phyloP scores from a whole-genome alignment of 2,797 vertebrate species.

The Aphelocoma californica region DNA sequence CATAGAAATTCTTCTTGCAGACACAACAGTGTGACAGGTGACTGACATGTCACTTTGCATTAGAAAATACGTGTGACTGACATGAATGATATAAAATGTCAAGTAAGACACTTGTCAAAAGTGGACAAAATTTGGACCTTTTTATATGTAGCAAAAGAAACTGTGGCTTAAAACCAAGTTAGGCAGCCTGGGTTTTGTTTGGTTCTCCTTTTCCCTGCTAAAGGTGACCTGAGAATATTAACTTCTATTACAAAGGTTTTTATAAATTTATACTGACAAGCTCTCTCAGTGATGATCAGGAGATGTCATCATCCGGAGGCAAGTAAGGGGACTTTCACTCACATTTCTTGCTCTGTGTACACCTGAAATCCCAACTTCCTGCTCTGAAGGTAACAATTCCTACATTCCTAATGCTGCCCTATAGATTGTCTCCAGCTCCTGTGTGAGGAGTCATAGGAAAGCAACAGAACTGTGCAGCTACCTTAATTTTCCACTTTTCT shows the following conservation, averaged over 20 bases:
- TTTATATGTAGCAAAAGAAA: conserved; percentile 3
- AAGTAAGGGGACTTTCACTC: background rate
- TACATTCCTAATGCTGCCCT: background rate
- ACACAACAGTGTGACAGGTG: background rate
- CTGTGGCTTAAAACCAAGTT: background rate
- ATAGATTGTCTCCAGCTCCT: background rate
- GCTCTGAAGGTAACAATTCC: background rate
- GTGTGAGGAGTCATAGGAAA: background rate
- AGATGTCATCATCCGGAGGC: background rate
- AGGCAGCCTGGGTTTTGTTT: background rate
- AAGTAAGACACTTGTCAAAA: conserved; percentile 39
- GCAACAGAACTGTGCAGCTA: background rate
- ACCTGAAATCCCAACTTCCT: background rate
- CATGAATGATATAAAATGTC: conserved; percentile 44
- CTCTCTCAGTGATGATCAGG: background rate
- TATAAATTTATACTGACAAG: background rate
- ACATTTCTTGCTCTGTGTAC: background rate
- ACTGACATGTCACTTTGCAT: conserved; percentile 25
- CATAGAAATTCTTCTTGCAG: conserved; percentile 39
- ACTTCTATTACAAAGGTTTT: background rate
- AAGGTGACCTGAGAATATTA: background rate
- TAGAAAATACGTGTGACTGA: conserved; percentile 44
- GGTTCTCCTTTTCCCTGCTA: accelerated
- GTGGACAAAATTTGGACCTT: background rate
- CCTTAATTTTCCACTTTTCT: background rate